Conservation (phyloP, 2,888 invertebrate genomes). For the Chesias legatella region DNA sequence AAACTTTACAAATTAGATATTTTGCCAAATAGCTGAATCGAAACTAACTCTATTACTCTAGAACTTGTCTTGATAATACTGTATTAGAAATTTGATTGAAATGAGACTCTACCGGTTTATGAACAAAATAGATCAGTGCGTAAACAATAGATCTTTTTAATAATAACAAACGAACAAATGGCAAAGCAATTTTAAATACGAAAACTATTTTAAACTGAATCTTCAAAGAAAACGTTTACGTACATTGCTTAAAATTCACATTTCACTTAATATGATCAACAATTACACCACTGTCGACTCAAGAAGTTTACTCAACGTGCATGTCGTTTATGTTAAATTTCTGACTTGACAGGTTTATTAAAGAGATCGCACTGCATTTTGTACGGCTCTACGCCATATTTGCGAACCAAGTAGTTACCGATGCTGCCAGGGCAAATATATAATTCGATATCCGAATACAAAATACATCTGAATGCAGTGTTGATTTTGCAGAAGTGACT, state of each 20-base stretch:
- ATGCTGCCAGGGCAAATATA: conserved; percentile 38
- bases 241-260: conserved; percentile 73
- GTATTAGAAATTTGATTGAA: conserved; percentile 26
- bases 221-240: conserved; percentile 43
- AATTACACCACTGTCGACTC: conserved; percentile 47
- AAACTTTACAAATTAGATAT: background rate
- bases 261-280: conserved; percentile 56
- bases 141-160: conserved; percentile 45
- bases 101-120: conserved; percentile 20
- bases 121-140: conserved; percentile 31
- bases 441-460: too few species aligned
- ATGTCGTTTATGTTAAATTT: conserved; percentile 62
- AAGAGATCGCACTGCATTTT: conserved; percentile 69
- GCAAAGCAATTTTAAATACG: conserved; percentile 38
- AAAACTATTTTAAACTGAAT: conserved; percentile 45
- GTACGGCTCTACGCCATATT: conserved; percentile 74
- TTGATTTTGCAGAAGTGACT: too few species aligned
- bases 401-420: conserved; percentile 38
- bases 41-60: conserved; percentile 19
- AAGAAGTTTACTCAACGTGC: conserved; percentile 48
- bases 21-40: conserved; percentile 8
- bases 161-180: conserved; percentile 46
- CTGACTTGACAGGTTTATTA: conserved; percentile 65
- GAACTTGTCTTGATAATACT: conserved; percentile 55
- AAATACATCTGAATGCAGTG: too few species aligned